phyloP scores from a whole-genome alignment of 2,797 vertebrate species.

The Bothrops alternatus region DNA sequence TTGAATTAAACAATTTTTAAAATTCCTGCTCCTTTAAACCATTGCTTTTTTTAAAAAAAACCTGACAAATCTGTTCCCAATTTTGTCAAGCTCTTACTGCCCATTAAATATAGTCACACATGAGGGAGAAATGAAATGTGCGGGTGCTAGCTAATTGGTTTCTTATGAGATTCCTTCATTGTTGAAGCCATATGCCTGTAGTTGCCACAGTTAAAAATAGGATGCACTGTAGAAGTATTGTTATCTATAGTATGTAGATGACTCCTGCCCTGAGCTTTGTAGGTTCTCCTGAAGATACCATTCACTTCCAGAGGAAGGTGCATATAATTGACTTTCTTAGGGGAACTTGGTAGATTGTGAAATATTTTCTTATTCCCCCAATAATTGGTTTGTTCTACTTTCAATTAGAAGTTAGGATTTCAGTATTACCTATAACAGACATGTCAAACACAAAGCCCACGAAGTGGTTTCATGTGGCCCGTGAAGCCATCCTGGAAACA shows the following conservation, averaged over 20 bases:
- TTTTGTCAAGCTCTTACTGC: not conserved
- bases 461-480: no score
- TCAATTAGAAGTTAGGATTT: not conserved
- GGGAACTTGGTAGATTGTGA: not conserved
- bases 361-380: no score
- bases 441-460: no score
- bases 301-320: not conserved
- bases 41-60: not conserved
- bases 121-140: not conserved
- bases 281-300: not conserved
- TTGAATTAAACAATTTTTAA: not conserved
- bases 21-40: no score
- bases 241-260: conserved; percentile 10
- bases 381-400: not conserved
- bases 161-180: conserved; percentile 27
- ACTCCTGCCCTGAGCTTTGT: conserved; percentile 1
- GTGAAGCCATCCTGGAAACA: no score
- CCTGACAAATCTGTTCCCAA: not conserved
- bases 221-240: fast-evolving
- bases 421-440: not conserved
- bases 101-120: not conserved
- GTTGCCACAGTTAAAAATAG: conserved; percentile 28
- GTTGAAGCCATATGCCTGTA: not conserved
- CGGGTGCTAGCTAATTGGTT: not conserved
- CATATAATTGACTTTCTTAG: not conserved